Evolutionary conservation across 2,113 vertebrate genomes (phyloP).

Genomic region (Rissa tridactyla): DNA sequence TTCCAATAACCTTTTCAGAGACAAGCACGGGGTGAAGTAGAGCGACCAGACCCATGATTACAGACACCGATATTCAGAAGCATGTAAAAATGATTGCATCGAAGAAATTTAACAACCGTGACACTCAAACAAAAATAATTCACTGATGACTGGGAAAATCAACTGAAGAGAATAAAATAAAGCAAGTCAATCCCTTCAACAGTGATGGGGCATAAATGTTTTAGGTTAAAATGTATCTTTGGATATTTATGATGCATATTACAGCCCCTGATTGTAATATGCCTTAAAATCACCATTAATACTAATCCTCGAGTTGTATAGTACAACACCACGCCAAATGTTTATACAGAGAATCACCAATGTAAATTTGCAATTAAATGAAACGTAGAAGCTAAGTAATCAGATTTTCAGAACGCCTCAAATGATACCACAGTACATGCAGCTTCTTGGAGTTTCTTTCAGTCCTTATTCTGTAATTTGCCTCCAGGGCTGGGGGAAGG

Average conservation of each 20-base stretch:
- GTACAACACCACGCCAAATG: fast-evolving
- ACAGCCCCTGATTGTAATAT: background rate
- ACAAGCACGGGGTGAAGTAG: background rate
- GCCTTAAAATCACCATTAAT: background rate
- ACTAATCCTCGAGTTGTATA: background rate
- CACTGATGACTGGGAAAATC: background rate
- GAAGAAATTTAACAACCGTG: background rate
- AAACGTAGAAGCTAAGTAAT: background rate
- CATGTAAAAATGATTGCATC: fast-evolving
- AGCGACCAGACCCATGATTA: background rate
- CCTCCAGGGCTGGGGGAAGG: background rate
- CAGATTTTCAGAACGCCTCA: background rate
- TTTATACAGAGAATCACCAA: background rate
- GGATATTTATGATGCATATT: no score
- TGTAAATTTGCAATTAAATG: no score
- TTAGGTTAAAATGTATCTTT: background rate
- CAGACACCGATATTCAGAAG: background rate
- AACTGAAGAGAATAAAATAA: background rate
- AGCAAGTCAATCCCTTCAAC: background rate
- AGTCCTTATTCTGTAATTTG: background rate
- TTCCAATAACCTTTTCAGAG: background rate
- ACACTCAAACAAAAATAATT: background rate
- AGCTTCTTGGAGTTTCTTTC: background rate
- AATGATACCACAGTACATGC: no score
- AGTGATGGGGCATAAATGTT: background rate